phyloP scores from a whole-genome alignment of 2,113 vertebrate genomes.

The Colistium nudipinnis region DNA sequence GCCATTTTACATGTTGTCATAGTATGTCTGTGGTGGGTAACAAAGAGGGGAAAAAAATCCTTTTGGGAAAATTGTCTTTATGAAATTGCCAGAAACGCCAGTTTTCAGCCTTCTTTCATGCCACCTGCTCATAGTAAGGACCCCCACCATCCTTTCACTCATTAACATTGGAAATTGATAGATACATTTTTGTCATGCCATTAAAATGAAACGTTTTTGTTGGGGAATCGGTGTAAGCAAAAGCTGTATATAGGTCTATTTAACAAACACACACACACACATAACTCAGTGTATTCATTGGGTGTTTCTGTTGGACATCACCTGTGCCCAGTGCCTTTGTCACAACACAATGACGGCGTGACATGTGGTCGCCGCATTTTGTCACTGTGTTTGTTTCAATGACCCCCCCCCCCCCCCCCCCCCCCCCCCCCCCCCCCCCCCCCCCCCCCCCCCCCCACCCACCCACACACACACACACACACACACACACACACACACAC shows the following conservation, averaged over 20 bases:
- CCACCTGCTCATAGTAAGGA: not conserved
- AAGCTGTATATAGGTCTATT: not conserved
- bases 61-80: not conserved
- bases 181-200: not conserved
- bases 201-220: not conserved
- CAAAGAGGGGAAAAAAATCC: not conserved
- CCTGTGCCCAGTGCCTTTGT: not conserved
- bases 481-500: no score
- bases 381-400: constrained; percentile 30
- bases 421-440: no score
- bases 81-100: no score
- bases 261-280: no score
- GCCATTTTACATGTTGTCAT: not conserved
- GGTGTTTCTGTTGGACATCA: not conserved
- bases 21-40: not conserved
- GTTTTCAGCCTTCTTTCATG: not conserved
- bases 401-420: constrained; percentile 45
- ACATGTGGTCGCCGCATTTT: constrained; percentile 27
- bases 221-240: not conserved
- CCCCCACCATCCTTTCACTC: not conserved
- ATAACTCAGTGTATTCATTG: not conserved
- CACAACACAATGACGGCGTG: not conserved
- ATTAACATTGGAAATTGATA: not conserved
- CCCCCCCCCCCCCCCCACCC: no score
- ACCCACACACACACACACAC: no score